These are phyloP conservation scores for Zoanthus gigantus DNA, from an alignment of 92 coral and sea anemone genomes.

Conservation along the genomic window DNA sequence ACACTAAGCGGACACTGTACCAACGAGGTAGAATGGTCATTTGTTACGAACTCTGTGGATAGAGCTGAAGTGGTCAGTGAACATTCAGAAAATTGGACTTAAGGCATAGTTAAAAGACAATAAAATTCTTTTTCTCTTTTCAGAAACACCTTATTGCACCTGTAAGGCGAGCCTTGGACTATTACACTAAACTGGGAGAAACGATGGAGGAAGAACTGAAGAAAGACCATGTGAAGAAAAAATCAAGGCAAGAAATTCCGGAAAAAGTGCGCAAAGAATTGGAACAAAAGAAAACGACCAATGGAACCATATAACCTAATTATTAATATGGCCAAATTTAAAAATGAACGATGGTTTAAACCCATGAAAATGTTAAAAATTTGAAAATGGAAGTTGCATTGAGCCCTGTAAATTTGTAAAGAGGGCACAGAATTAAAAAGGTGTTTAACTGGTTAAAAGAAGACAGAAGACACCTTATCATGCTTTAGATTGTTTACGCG, in stretches of 20 bases:
- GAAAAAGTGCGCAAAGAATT: constrained; percentile 44
- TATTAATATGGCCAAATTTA: background rate
- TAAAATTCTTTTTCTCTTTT: background rate
- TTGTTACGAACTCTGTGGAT: background rate
- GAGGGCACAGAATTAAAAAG: no score
- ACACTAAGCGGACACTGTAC: no score
- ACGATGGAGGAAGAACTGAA: constrained; percentile 91
- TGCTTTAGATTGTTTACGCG: no score
- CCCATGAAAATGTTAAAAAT: no score
- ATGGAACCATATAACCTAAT: background rate
- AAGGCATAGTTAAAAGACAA: background rate
- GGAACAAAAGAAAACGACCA: constrained; percentile 4
- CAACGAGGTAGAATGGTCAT: no score
- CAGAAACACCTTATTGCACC: constrained; percentile 84
- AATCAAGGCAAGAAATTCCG: constrained; percentile 75
- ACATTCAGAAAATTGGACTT: no score
- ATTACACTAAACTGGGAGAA: constrained; percentile 82
- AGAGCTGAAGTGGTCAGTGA: background rate
- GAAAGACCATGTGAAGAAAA: constrained; percentile 71
- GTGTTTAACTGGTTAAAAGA: no score
- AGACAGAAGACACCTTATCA: no score
- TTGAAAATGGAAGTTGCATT: no score
- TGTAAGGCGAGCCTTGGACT: constrained; percentile 83
- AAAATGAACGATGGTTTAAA: background rate
- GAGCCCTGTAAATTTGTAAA: no score